Base-by-base conservation (phyloP, 2,797 vertebrate species). In the Moxostoma hubbsi region DNA sequence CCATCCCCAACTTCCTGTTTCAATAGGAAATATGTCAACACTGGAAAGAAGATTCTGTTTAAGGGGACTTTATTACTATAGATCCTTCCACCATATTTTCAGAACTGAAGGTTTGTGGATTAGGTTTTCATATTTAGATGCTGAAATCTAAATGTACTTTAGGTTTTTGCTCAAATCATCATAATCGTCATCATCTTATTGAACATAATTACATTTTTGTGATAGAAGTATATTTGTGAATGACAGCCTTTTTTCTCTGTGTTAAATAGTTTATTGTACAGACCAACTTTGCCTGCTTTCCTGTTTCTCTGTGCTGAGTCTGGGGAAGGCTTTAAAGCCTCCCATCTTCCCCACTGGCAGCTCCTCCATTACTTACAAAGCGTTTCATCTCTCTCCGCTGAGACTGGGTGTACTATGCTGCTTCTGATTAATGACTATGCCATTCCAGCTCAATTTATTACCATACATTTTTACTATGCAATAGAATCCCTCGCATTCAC, bases 341-440 rank as follows among this genome's bases (percentile, higher is more conserved):
- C 77, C 77, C 59, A 65, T 71, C 77, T 72, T 65, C 59, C 67
- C 59, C 51, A 79, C 49, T 62, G 63, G 74, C 80, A 77, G 63
- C 71, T 78, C 66, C 63, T 53, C 64, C 74, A 83, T 83, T 83
- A 83, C 73, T 81, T 84, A 83, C 65, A 79, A 53, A 47, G 71
- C 50, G 62, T 69, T 80, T 75, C 61, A 82, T 80, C 77, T 64
- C 72, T 81, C 81, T 75, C 54, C 5, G 24, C 18, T 55, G 18
- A 57, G 59, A 36, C 18, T 43, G 54, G 64, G 55, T 61, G 36
- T 46, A 47, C 70, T 50, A 16, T 36, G 46, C 59, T 67, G n/a
- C 59, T 36, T 79, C 75, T 87, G 83, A 86, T 82, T 67, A 79
- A 85, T 81, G 74, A 49, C 24, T 43, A 9, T 73, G 80, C 80